Percentiles rank a stretch among this genome's conserved stretches.
Evolutionary conservation across 2,113 vertebrate genomes (phyloP).

Genomic region (Eulacestoma nigropectus): DNA sequence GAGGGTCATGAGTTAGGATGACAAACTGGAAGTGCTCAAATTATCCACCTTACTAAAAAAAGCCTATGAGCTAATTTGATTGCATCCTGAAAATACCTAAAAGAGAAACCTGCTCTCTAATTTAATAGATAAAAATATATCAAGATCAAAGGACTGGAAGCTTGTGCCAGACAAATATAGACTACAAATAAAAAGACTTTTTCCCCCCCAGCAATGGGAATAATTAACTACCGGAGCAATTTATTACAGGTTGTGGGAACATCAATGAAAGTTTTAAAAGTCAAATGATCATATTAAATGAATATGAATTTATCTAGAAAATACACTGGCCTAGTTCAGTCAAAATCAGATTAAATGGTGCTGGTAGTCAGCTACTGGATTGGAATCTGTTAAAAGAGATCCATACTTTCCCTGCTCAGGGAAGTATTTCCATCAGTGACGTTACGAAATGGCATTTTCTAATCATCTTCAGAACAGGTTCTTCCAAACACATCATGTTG

Average conservation of each 20-base stretch:
- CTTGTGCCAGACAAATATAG: background rate
- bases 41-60: background rate
- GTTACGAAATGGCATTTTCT: background rate
- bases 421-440: background rate
- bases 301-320: background rate
- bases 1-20: background rate
- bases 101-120: background rate
- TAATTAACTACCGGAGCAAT: background rate
- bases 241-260: background rate
- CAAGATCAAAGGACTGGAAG: background rate
- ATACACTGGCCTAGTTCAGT: background rate
- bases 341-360: background rate
- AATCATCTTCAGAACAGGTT: background rate
- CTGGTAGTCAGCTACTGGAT: background rate
- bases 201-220: background rate
- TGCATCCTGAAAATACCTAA: background rate
- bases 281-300: background rate
- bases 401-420: background rate
- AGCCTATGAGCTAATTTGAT: background rate
- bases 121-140: constrained; percentile 2
- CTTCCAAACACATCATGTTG: background rate
- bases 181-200: background rate
- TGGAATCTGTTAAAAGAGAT: background rate
- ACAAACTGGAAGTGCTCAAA: background rate
- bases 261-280: background rate